Evolutionary conservation across 1,140 invertebrate genomes (phyloP).

Genomic region (Brachionus rotundiformis): DNA sequence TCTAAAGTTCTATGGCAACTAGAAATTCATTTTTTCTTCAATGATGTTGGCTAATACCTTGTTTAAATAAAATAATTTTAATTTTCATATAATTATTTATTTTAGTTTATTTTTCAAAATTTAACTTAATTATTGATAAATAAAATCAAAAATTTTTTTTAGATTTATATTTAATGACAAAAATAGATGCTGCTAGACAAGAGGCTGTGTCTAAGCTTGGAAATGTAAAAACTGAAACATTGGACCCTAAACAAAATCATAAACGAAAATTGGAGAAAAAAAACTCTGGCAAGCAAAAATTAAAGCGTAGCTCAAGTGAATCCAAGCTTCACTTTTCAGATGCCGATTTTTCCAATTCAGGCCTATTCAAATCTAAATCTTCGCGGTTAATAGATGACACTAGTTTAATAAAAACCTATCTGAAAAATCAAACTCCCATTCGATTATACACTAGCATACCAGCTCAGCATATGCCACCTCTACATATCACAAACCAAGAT

Average conservation of each 20-base stretch:
- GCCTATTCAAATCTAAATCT: constrained; percentile 20
- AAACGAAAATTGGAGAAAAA: constrained; percentile 1
- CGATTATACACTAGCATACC: constrained; percentile 37
- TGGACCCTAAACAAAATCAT: neutral
- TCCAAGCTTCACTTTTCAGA: neutral
- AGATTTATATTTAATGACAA: neutral
- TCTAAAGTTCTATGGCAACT: neutral
- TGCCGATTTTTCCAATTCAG: neutral
- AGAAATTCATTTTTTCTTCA: neutral
- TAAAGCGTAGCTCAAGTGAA: constrained; percentile 22
- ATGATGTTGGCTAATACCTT: neutral
- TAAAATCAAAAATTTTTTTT: neutral
- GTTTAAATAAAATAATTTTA: neutral
- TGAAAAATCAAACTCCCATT: constrained; percentile 45
- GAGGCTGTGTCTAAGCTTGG: neutral
- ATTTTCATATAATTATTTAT: neutral
- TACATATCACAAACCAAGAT: constrained; percentile 50
- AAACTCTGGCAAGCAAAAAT: neutral
- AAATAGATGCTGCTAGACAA: neutral
- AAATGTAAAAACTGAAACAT: neutral
- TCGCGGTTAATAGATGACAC: neutral
- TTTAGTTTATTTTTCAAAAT: neutral
- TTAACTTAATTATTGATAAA: neutral
- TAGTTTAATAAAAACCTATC: constrained; percentile 2
- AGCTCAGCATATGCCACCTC: constrained; percentile 28